Conservation (phyloP, 2,797 vertebrate genomes). For the Aselliscus stoliczkanus region DNA sequence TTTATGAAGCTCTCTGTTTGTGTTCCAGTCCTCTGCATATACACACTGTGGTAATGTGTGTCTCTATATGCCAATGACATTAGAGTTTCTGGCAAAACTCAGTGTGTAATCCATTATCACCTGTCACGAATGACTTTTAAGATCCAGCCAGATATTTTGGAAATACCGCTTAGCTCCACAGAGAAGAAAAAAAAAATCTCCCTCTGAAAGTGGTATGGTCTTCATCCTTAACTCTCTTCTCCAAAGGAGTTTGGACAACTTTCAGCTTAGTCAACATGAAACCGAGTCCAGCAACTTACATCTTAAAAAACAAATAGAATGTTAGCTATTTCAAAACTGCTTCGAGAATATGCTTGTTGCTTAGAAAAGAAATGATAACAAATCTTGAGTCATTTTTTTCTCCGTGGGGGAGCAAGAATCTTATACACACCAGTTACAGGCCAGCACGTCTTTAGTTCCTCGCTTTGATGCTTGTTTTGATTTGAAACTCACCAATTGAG, state of each 20-base stretch:
- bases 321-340: constrained; percentile 59
- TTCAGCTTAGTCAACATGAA: constrained; percentile 66
- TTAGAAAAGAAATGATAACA: constrained; percentile 63
- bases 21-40: constrained; percentile 55
- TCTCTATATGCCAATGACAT: constrained; percentile 71
- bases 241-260: constrained; percentile 66
- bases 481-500: constrained; percentile 14
- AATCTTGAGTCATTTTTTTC: constrained; percentile 21
- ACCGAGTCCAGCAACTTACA: constrained; percentile 33
- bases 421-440: not conserved
- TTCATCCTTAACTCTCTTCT: constrained; percentile 59
- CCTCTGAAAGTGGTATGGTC: constrained; percentile 62
- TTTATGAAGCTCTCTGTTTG: constrained; percentile 72
- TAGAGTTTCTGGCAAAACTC: constrained; percentile 78
- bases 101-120: constrained; percentile 80
- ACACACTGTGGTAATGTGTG: constrained; percentile 53
- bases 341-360: constrained; percentile 41
- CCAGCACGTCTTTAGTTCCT: not conserved
- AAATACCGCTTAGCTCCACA: constrained; percentile 60
- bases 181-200: constrained; percentile 63
- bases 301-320: constrained; percentile 47
- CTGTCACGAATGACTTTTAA: constrained; percentile 79
- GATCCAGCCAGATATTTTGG: constrained; percentile 76
- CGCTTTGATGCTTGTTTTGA: constrained; percentile 23
- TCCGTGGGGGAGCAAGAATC: constrained; percentile 27